phyloP scores from a whole-genome alignment of 2,113 vertebrate species.

The Coregonus clupeaformis region DNA sequence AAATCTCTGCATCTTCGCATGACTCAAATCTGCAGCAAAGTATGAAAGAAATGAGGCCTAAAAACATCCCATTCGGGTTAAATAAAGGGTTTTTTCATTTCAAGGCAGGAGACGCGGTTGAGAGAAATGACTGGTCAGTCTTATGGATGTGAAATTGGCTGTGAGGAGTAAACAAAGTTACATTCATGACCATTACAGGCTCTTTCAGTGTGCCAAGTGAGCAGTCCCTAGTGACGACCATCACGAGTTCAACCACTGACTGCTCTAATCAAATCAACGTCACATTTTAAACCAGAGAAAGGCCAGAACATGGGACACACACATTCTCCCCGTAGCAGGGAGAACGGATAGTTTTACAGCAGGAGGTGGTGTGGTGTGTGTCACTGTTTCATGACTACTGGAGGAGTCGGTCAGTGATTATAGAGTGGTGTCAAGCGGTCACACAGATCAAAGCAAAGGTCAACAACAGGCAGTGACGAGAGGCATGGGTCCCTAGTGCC shows the following conservation, averaged over 20 bases:
- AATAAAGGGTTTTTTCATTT: no score
- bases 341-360: not conserved
- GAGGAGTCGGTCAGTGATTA: not conserved
- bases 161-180: slow-evolving; percentile 6
- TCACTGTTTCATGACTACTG: not conserved
- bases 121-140: not conserved
- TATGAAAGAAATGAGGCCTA: no score
- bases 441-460: no score
- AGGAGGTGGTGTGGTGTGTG: not conserved
- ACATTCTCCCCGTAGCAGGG: slow-evolving; percentile 22
- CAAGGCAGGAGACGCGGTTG: not conserved
- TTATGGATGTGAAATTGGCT: not conserved
- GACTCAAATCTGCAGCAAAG: no score
- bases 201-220: not conserved
- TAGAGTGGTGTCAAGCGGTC: no score
- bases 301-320: slow-evolving; percentile 7
- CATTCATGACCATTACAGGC: slow-evolving; percentile 13
- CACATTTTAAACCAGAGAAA: slow-evolving; percentile 1
- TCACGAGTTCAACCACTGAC: slow-evolving; percentile 27
- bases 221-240: not conserved
- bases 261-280: slow-evolving; percentile 38
- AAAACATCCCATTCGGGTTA: not conserved
- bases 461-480: no score
- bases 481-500: no score
- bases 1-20: no score